phyloP scores from a whole-genome alignment of 1,140 invertebrate genomes.

The Drosophila ananassae region DNA sequence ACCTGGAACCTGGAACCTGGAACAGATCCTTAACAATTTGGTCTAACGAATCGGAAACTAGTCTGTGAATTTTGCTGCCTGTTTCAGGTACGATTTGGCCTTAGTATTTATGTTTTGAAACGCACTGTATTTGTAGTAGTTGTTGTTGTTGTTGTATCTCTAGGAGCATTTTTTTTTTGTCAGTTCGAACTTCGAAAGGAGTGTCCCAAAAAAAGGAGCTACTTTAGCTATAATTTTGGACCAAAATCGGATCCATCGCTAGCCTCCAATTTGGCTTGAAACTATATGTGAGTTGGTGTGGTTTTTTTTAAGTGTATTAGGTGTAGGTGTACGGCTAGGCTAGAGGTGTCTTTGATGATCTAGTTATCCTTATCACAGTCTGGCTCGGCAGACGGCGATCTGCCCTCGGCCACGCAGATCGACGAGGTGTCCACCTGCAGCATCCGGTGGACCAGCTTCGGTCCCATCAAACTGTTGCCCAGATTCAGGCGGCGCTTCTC shows the following conservation, averaged over 20 bases:
- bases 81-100: background rate
- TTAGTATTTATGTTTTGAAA: background rate
- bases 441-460: background rate
- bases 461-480: background rate
- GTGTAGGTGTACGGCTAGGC: too few relatives aligned
- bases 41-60: too few relatives aligned
- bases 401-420: background rate
- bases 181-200: too few relatives aligned
- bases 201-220: too few relatives aligned
- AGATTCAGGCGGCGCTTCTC: conserved; percentile 6
- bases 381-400: too few relatives aligned
- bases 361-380: conserved; percentile 20
- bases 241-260: background rate
- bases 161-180: background rate
- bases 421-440: background rate
- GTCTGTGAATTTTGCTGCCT: too few relatives aligned
- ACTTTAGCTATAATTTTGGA: too few relatives aligned
- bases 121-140: background rate
- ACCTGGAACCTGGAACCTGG: too few relatives aligned
- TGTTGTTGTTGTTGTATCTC: background rate
- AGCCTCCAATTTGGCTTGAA: background rate
- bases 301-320: too few relatives aligned
- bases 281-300: too few relatives aligned
- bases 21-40: too few relatives aligned
- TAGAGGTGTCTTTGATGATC: background rate